Conservation (phyloP, 1,140 invertebrate species). For the Cotesia typhae region DNA sequence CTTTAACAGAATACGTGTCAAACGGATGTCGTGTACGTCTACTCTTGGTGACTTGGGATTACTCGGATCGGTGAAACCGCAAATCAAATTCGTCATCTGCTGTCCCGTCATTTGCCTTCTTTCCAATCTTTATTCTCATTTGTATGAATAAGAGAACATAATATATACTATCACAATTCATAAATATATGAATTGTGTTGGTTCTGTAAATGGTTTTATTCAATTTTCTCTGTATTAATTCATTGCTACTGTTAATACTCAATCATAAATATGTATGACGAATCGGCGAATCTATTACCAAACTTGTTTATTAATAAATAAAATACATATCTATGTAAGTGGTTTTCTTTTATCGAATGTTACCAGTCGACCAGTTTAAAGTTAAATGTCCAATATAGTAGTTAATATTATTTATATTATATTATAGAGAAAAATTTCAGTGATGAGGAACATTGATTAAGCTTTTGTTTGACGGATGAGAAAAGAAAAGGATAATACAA, state of each 20-base stretch:
- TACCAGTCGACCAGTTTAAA: neutral
- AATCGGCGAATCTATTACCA: neutral
- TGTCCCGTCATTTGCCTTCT: slow-evolving; percentile 1
- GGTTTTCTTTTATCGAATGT: slow-evolving; percentile 15
- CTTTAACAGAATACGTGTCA: slow-evolving; percentile 21
- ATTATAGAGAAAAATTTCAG: neutral
- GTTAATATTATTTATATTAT: too few relatives aligned
- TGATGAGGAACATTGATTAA: slow-evolving; percentile 16
- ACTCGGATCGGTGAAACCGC: slow-evolving; percentile 16
- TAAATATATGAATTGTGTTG: neutral
- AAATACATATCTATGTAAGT: neutral
- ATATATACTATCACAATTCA: neutral
- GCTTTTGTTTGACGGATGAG: neutral
- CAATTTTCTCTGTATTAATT: too few relatives aligned
- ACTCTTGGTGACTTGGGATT: slow-evolving; percentile 11
- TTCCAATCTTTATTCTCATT: neutral
- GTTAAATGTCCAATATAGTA: neutral
- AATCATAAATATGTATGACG: too few relatives aligned
- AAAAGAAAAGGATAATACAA: neutral
- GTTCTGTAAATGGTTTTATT: too few relatives aligned
- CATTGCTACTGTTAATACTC: too few relatives aligned
- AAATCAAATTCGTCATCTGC: slow-evolving; percentile 16
- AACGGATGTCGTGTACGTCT: slow-evolving; percentile 15
- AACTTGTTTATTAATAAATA: neutral
- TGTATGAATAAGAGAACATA: neutral